Evolutionary conservation across 2,888 invertebrate genomes (phyloP).

Genomic region (Eumacrocentrus americanus): DNA sequence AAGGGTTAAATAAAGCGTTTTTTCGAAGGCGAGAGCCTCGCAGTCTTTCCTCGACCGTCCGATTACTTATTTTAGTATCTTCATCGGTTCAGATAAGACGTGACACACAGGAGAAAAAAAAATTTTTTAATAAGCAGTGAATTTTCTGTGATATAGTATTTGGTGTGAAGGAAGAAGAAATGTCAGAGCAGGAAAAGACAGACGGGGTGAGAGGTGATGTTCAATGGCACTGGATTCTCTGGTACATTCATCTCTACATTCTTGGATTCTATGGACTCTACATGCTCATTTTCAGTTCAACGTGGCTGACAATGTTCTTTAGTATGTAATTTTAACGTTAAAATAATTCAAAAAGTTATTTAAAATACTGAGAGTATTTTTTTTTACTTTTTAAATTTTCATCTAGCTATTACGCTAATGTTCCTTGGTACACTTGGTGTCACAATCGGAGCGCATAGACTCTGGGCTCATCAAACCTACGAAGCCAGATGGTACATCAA

Average conservation of each 20-base stretch:
- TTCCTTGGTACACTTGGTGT: slow-evolving; percentile 76
- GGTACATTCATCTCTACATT: slow-evolving; percentile 76
- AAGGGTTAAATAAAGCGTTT: slow-evolving; percentile 45
- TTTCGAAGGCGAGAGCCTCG: slow-evolving; percentile 22
- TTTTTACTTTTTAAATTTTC: no score
- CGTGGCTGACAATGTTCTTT: slow-evolving; percentile 69
- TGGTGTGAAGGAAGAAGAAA: slow-evolving; percentile 21
- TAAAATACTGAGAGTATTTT: not conserved
- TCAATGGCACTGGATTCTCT: slow-evolving; percentile 75
- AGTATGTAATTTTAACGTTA: no score
- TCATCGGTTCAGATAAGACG: slow-evolving; percentile 21
- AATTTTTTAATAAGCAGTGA: slow-evolving; percentile 13
- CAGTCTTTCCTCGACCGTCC: slow-evolving; percentile 31
- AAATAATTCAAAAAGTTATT: not conserved
- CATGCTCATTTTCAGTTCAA: slow-evolving; percentile 67
- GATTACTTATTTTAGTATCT: slow-evolving; percentile 20
- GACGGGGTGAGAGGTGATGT: slow-evolving; percentile 65
- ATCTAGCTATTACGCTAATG: slow-evolving; percentile 72
- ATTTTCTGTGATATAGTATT: not conserved
- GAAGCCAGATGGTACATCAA: slow-evolving; percentile 75
- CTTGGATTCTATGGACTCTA: slow-evolving; percentile 72
- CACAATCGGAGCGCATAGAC: slow-evolving; percentile 89
- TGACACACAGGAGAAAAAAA: not conserved
- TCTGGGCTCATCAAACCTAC: slow-evolving; percentile 91
- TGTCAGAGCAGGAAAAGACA: slow-evolving; percentile 32